Evolutionary conservation across 2,888 invertebrate genomes (phyloP).

Genomic region (Vannuccia rotundouncinata): DNA sequence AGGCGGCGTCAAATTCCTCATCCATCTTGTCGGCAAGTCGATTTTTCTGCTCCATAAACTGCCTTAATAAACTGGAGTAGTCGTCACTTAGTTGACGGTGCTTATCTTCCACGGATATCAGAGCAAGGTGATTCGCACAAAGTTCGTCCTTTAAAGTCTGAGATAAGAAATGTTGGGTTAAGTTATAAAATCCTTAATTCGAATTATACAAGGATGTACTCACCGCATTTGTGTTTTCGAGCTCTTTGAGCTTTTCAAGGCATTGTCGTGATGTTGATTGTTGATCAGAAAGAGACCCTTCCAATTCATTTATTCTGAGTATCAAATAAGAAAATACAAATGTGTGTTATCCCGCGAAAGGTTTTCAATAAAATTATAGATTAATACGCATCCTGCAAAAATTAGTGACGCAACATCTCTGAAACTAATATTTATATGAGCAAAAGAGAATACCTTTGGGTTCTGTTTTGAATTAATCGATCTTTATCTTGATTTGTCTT

Average conservation of each 20-base stretch:
- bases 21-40: constrained; percentile 92
- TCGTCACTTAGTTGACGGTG: constrained; percentile 63
- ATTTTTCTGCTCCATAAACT: constrained; percentile 79
- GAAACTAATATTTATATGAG: background rate
- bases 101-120: constrained; percentile 80
- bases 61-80: constrained; percentile 67
- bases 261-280: background rate
- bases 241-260: background rate
- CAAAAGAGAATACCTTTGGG: background rate
- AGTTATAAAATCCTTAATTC: too few relatives aligned
- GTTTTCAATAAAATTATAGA: too few relatives aligned
- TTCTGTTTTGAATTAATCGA: background rate
- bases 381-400: too few relatives aligned
- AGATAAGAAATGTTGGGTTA: too few relatives aligned
- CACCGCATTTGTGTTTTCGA: constrained; percentile 28
- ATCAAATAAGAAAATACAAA: too few relatives aligned
- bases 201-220: too few relatives aligned
- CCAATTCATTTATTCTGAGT: background rate
- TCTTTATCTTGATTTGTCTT: constrained; percentile 75
- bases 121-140: constrained; percentile 83
- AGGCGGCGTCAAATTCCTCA: constrained; percentile 78
- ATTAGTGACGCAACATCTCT: too few relatives aligned
- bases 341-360: too few relatives aligned
- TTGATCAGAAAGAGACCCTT: background rate
- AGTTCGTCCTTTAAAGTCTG: constrained; percentile 83